Conservation (phyloP, 1,140 invertebrate genomes). For the Plectrocnemia conspersa region DNA sequence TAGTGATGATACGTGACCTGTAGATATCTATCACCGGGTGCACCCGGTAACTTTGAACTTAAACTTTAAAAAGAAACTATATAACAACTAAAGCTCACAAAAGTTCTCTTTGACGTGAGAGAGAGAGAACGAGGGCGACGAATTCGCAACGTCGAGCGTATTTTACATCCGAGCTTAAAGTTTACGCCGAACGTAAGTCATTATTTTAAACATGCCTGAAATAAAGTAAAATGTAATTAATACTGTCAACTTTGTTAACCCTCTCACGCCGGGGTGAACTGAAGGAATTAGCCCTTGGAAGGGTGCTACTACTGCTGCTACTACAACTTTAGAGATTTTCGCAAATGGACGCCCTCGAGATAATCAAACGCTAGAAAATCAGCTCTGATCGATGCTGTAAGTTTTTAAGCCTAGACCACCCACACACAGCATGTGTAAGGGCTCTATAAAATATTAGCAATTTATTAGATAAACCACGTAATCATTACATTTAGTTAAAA, state of each 20-base stretch:
- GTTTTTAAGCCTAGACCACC: too few relatives aligned
- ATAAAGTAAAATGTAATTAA: conserved; percentile 26
- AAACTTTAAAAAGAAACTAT: conserved; percentile 32
- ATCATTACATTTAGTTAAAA: too few relatives aligned
- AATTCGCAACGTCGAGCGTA: conserved; percentile 4
- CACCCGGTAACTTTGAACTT: conserved; percentile 26
- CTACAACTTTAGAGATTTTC: too few relatives aligned
- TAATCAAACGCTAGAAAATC: too few relatives aligned
- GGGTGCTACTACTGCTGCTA: too few relatives aligned
- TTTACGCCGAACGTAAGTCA: conserved; percentile 26
- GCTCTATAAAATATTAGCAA: too few relatives aligned
- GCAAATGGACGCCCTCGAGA: too few relatives aligned
- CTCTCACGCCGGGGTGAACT: neutral
- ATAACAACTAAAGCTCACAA: conserved; percentile 32
- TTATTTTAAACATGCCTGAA: conserved; percentile 33
- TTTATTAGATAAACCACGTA: too few relatives aligned
- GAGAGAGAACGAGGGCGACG: neutral
- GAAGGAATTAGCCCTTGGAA: too few relatives aligned
- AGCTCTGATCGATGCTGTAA: too few relatives aligned
- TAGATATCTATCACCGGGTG: conserved; percentile 3
- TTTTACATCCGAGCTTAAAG: conserved; percentile 7
- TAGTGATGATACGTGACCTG: neutral
- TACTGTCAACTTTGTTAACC: conserved; percentile 10
- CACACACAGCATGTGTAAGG: too few relatives aligned
- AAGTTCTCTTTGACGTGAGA: conserved; percentile 32